These are phyloP conservation scores for Malurus splendens DNA, from an alignment of 2,797 vertebrate species.

Conservation along the genomic window DNA sequence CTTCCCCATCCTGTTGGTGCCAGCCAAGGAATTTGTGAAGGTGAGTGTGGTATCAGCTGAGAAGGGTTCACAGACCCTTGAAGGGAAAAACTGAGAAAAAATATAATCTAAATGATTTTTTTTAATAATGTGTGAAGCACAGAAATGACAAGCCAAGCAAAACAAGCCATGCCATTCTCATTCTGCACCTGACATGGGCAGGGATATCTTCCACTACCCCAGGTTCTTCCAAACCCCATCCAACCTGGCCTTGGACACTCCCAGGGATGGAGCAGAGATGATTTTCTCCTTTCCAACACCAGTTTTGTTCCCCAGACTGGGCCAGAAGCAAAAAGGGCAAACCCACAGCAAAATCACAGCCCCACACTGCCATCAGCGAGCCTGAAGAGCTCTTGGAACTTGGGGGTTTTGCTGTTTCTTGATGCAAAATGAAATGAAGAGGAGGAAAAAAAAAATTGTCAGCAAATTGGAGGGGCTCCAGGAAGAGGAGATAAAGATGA, in stretches of 20 bases:
- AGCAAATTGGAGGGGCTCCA: slow-evolving; percentile 55
- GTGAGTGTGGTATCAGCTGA: background rate
- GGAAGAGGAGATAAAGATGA: slow-evolving; percentile 56
- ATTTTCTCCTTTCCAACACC: background rate
- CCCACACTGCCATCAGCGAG: background rate
- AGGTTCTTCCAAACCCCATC: background rate
- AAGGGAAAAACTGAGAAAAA: background rate
- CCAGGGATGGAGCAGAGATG: background rate
- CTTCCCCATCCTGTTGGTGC: background rate
- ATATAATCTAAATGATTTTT: background rate
- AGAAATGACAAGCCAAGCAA: background rate
- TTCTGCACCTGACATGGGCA: background rate
- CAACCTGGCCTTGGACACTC: background rate
- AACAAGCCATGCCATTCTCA: background rate
- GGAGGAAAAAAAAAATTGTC: background rate
- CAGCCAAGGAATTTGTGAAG: background rate
- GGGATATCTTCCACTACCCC: background rate
- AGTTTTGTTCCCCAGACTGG: background rate
- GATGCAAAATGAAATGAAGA: background rate
- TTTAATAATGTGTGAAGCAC: rapidly evolving
- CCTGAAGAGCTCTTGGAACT: background rate
- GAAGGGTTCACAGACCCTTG: background rate
- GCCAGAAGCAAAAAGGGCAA: background rate
- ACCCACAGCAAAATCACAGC: background rate
- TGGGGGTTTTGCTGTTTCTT: background rate